These are phyloP conservation scores for Erethizon dorsatum DNA, from an alignment of 2,797 vertebrate genomes.

Conservation along the genomic window DNA sequence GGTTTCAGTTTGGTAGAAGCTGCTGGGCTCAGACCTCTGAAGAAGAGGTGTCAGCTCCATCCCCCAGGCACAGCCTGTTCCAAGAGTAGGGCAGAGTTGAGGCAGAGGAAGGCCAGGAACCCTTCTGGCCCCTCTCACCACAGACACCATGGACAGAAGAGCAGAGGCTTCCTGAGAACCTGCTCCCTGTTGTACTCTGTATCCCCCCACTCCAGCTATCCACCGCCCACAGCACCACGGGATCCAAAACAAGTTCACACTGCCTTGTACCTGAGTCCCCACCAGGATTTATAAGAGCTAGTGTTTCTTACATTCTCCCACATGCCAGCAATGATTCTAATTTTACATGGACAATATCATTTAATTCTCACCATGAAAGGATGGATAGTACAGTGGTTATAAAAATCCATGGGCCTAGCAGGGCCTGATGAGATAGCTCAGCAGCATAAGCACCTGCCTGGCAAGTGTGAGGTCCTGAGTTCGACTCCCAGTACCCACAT, in stretches of 20 bases:
- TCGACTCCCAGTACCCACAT: too few species aligned
- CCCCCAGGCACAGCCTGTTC: background rate
- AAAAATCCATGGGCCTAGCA: background rate
- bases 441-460: too few species aligned
- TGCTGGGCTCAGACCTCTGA: background rate
- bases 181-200: background rate
- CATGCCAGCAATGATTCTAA: background rate
- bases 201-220: background rate
- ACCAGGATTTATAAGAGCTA: background rate
- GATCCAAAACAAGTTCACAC: background rate
- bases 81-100: background rate
- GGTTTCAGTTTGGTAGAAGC: background rate
- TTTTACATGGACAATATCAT: background rate
- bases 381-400: background rate
- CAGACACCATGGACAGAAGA: background rate
- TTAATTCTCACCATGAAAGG: slow-evolving; percentile 8
- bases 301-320: background rate
- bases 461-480: too few species aligned
- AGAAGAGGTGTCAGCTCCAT: background rate
- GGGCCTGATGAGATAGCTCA: too few species aligned
- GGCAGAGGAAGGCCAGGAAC: rapidly evolving
- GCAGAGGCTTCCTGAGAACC: background rate
- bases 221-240: background rate
- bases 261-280: background rate
- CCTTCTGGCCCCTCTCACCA: background rate